Evolutionary conservation across 2,113 vertebrate species (phyloP).

Genomic region (Gymnorhina tibicen): DNA sequence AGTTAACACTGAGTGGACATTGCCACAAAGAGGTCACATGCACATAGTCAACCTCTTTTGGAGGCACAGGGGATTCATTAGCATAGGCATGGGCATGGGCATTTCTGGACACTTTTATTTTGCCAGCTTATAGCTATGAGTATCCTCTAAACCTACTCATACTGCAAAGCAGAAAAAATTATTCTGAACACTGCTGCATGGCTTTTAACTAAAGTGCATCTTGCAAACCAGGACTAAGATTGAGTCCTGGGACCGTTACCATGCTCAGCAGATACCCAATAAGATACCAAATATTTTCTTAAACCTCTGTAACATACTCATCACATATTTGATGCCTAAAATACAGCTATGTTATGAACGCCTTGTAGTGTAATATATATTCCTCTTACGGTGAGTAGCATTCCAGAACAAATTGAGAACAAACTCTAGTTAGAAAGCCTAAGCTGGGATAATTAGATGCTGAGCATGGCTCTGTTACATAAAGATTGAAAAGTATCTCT

Average conservation of each 20-base stretch:
- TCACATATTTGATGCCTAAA: background rate
- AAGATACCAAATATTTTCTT: background rate
- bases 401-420: background rate
- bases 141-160: background rate
- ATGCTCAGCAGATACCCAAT: fast-evolving
- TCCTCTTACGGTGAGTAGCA: background rate
- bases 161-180: background rate
- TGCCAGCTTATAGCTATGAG: background rate
- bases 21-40: background rate
- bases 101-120: background rate
- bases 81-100: background rate
- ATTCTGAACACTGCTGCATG: background rate
- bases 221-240: background rate
- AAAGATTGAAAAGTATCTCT: background rate
- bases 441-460: background rate
- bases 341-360: background rate
- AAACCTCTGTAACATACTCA: background rate
- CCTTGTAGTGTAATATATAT: background rate
- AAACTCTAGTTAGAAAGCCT: background rate
- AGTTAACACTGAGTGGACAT: background rate
- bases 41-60: background rate
- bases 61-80: background rate
- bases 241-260: background rate
- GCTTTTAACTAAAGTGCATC: background rate
- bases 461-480: background rate